A percentile compares a stretch with the other conserved stretches of the same genome.
These are phyloP conservation scores for Rhinophrynus dorsalis DNA, from an alignment of 2,797 vertebrate species.

Conservation along the genomic window DNA sequence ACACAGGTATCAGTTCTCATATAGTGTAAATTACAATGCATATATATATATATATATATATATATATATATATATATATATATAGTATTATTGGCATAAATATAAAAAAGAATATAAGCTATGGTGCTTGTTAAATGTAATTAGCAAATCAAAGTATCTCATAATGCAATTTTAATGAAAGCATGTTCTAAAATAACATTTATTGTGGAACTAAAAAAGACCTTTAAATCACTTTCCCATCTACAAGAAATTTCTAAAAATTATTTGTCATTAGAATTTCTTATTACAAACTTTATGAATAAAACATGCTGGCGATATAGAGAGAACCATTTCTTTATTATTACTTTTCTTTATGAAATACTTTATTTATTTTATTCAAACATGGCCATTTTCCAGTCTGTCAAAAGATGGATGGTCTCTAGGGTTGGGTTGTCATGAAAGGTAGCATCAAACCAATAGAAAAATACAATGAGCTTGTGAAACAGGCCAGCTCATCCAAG, in stretches of 20 bases:
- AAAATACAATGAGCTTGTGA: conserved; percentile 69
- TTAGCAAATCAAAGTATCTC: conserved; percentile 12
- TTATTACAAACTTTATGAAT: conserved; percentile 48
- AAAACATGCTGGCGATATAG: conserved; percentile 40
- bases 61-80: too few relatives aligned
- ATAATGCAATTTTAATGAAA: background rate
- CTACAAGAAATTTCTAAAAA: too few relatives aligned
- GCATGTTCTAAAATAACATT: background rate
- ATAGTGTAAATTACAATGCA: conserved; percentile 38
- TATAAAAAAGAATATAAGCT: conserved; percentile 38
- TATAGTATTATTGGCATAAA: conserved; percentile 46
- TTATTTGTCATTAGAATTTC: conserved; percentile 50
- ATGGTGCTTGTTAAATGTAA: conserved; percentile 24
- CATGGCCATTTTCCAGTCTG: conserved; percentile 55
- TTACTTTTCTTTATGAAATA: conserved; percentile 24
- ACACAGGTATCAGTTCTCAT: conserved; percentile 17
- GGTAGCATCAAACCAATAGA: conserved; percentile 70
- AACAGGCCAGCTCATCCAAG: conserved; percentile 65
- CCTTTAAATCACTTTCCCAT: too few relatives aligned
- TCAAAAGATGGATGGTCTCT: conserved; percentile 66
- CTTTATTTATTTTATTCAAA: conserved; percentile 51
- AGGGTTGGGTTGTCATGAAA: conserved; percentile 71
- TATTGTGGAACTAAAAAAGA: too few relatives aligned
- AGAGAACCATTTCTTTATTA: background rate
- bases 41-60: too few relatives aligned